Percentiles rank a stretch among this genome's conserved stretches.
These are phyloP conservation scores for Rotaria macrura DNA, from an alignment of 2,888 invertebrate species.

Conservation along the genomic window DNA sequence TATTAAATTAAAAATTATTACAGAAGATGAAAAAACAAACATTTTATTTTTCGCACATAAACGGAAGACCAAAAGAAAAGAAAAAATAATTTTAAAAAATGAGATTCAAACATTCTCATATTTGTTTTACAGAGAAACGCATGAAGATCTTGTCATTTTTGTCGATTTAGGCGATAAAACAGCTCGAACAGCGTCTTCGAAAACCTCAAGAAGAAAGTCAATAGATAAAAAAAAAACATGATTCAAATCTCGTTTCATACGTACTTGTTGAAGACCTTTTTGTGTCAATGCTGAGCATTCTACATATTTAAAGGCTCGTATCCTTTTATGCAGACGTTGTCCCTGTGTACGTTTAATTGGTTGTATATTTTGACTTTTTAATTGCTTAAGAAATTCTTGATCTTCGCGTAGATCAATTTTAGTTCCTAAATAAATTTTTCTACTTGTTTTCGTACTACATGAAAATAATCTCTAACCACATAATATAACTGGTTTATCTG, in stretches of 20 bases:
- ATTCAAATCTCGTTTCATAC: neutral
- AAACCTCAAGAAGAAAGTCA: neutral
- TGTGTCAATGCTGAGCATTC: slow-evolving; percentile 98
- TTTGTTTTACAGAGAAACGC: neutral
- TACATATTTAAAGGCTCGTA: slow-evolving; percentile 94
- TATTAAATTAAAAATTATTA: neutral
- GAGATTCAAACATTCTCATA: neutral
- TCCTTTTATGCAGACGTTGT: slow-evolving; percentile 92
- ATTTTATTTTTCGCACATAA: neutral
- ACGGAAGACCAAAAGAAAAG: neutral
- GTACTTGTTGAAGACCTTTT: slow-evolving; percentile 87
- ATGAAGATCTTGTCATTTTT: neutral
- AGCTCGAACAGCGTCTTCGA: neutral
- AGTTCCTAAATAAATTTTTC: slow-evolving; percentile 35
- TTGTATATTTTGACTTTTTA: slow-evolving; percentile 55
- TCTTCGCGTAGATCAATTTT: slow-evolving; percentile 98
- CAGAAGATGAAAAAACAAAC: neutral
- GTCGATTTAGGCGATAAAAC: neutral
- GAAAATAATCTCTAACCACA: slow-evolving; percentile 63
- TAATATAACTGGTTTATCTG: slow-evolving; percentile 93
- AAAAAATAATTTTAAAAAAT: neutral
- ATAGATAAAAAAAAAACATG: neutral
- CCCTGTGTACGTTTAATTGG: slow-evolving; percentile 95
- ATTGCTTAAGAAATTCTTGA: slow-evolving; percentile 57
- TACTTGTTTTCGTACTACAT: neutral